Percentiles rank a stretch among this genome's conserved stretches.
Evolutionary conservation across 2,113 vertebrate species (phyloP).

Genomic region (Ceuthmochares aereus): DNA sequence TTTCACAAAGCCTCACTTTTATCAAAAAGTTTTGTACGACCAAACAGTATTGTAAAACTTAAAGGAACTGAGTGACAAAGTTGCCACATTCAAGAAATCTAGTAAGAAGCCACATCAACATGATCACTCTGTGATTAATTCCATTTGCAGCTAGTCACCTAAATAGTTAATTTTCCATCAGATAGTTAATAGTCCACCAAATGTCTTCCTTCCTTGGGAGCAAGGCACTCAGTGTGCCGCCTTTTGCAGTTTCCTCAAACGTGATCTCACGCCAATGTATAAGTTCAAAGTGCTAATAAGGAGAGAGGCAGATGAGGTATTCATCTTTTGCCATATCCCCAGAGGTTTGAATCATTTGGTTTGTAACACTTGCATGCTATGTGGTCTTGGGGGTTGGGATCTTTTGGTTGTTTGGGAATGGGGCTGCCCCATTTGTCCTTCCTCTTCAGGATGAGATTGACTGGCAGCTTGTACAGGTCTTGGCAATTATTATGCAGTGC

Average conservation of each 20-base stretch:
- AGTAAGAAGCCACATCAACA: neutral
- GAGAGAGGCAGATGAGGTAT: neutral
- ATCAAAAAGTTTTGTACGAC: neutral
- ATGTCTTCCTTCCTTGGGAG: conserved; percentile 13
- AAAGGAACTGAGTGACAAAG: neutral
- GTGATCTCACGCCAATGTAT: neutral
- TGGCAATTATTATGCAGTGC: neutral
- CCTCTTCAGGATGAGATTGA: neutral
- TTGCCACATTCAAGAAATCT: neutral
- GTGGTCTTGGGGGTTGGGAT: neutral
- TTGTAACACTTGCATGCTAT: neutral
- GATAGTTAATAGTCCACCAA: conserved; percentile 16
- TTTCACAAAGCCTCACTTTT: neutral
- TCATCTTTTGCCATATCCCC: neutral
- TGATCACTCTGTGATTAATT: neutral
- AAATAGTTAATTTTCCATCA: neutral
- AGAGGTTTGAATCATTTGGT: conserved; percentile 41
- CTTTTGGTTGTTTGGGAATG: neutral
- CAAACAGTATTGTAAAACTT: neutral
- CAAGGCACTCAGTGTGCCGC: neutral
- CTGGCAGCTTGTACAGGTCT: neutral
- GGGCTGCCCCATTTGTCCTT: conserved; percentile 42
- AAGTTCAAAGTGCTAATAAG: conserved; percentile 14
- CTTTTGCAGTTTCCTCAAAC: conserved; percentile 21
- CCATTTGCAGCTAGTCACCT: neutral